A percentile compares a stretch with the other conserved stretches of the same genome.
Evolutionary conservation across 2,113 vertebrate genomes (phyloP).

Genomic region (Cebidichthys violaceus): DNA sequence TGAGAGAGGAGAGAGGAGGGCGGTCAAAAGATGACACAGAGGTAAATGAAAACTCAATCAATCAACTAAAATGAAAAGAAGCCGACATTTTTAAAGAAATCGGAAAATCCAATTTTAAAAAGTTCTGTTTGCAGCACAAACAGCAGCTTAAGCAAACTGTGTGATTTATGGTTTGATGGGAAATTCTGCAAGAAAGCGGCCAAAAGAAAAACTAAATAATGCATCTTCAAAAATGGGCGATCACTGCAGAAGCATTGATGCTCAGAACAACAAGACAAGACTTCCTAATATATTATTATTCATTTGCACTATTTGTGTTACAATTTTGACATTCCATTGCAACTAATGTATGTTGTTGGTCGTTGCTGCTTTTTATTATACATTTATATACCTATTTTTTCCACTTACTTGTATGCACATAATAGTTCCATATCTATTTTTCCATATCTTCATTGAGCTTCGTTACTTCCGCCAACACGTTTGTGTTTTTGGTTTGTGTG

Average conservation of each 20-base stretch:
- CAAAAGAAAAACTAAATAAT: not conserved
- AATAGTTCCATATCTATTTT: not conserved
- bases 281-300: not conserved
- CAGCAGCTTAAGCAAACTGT: too few relatives aligned
- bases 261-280: not conserved
- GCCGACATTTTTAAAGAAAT: too few relatives aligned
- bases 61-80: not conserved
- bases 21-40: not conserved
- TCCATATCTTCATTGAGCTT: not conserved
- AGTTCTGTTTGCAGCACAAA: not conserved
- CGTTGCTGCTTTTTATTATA: not conserved
- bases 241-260: not conserved
- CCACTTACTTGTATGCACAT: not conserved
- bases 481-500: too few relatives aligned
- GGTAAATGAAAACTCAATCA: not conserved
- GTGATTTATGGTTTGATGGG: not conserved
- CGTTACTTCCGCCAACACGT: too few relatives aligned
- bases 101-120: not conserved
- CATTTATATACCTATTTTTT: not conserved
- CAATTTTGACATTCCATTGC: not conserved
- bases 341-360: not conserved
- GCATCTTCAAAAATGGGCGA: not conserved
- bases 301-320: not conserved
- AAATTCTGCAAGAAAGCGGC: not conserved
- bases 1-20: slow-evolving; percentile 30